Conservation (phyloP, 2,113 vertebrate species). For the Planiliza haematocheilus region DNA sequence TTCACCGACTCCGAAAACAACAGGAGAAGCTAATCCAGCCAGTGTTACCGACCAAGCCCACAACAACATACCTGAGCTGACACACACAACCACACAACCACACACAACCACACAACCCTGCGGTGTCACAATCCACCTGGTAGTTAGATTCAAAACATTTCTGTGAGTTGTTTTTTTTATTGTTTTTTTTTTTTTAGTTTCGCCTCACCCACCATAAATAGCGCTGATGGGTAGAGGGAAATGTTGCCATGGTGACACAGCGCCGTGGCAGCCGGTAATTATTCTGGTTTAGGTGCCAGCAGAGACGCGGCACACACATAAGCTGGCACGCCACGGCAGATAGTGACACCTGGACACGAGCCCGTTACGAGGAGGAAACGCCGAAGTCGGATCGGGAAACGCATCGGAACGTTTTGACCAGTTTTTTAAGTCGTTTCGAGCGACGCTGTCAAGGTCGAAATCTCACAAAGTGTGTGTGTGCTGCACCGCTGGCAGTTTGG, state of each 20-base stretch:
- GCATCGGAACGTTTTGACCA: neutral
- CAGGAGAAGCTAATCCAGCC: too few relatives aligned
- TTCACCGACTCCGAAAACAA: too few relatives aligned
- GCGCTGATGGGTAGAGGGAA: constrained; percentile 66
- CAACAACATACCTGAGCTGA: neutral
- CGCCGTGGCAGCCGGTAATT: constrained; percentile 71
- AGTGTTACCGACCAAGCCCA: too few relatives aligned
- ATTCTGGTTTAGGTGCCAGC: constrained; percentile 70
- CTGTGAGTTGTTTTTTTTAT: constrained; percentile 13
- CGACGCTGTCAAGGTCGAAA: too few relatives aligned
- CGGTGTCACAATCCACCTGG: constrained; percentile 6
- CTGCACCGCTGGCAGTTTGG: neutral
- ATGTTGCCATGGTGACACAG: constrained; percentile 78
- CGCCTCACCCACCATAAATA: constrained; percentile 61
- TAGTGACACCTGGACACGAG: constrained; percentile 60
- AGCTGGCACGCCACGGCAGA: constrained; percentile 49
- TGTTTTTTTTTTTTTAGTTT: constrained; percentile 14
- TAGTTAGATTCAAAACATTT: constrained; percentile 44
- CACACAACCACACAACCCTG: constrained; percentile 14
- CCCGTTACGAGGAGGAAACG: neutral
- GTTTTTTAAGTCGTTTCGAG: neutral
- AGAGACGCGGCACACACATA: constrained; percentile 2
- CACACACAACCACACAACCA: constrained; percentile 2
- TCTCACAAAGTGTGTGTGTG: too few relatives aligned
- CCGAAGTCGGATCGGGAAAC: neutral